Base-by-base conservation (phyloP, 2,797 vertebrate species). In the Acanthurus lineatus region DNA sequence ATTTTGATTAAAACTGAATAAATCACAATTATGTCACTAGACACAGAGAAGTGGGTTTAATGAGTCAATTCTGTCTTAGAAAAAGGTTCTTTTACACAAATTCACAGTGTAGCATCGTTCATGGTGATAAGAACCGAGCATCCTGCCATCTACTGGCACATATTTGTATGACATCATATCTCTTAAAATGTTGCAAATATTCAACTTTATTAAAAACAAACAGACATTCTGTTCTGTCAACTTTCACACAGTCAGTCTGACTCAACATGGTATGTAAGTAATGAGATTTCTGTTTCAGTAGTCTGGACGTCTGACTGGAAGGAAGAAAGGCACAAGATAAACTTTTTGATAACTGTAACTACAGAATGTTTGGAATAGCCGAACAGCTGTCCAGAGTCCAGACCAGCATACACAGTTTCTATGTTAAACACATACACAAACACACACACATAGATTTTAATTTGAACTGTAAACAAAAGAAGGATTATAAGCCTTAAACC, bases 1-100 rank as follows among this genome's bases (percentile, higher is more conserved):
- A 66, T 44, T 53, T 76, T 67, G 65, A 86, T 59, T 82, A 47
- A 69, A 60, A 60, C 47, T 62, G 62, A 88, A 81, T 89, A 78
- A 90, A 86, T 63, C 47, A 60, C 59, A 63, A 71, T 74, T 47
- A 76, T 12, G 51, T 69, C 4, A 60, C 17, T 59, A 56, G 49
- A 67, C 59, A 35, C 3, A 79, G 6, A 63, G 19, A 52, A 12
- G 67, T 35, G 25, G 72, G 52, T 64, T 79, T 0, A 19, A 68
- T 47, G 8, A 28, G 28, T 52, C 49, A 25, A 10, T 54, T 40
- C 6, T 35, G 20, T 73, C n/a, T 51, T 35, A 5, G 49, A 45
- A 17, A 70, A 64, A 0, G 6, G 22, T 28, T 75, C 10, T 58
- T 35, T 69, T 3, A 54, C 28, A 73, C 19, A 82, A 38, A 44